Evolutionary conservation across 2,888 invertebrate species (phyloP).

Genomic region (Ectobius pallidus): DNA sequence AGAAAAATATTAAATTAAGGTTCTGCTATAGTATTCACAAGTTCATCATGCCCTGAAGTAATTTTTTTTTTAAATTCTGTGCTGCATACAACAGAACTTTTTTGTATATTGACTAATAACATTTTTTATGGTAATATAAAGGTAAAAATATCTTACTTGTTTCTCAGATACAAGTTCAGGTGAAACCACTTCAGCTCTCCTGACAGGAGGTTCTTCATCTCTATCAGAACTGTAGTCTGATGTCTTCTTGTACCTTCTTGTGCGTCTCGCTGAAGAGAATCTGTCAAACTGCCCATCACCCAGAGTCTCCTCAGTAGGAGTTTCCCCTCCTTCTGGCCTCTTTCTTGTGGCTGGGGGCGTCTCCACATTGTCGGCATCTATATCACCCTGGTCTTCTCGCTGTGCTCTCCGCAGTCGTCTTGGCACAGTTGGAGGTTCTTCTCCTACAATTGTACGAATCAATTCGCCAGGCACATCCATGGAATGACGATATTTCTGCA

Average conservation of each 20-base stretch:
- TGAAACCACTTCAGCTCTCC: constrained; percentile 52
- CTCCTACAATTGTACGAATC: constrained; percentile 49
- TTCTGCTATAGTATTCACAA: too few relatives aligned
- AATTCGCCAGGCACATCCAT: constrained; percentile 42
- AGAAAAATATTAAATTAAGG: too few relatives aligned
- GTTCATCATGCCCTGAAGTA: too few relatives aligned
- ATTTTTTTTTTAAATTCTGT: too few relatives aligned
- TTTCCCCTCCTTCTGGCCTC: constrained; percentile 53
- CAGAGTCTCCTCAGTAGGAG: constrained; percentile 38
- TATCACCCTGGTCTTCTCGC: constrained; percentile 57
- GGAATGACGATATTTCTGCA: constrained; percentile 43
- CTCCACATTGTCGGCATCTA: constrained; percentile 90
- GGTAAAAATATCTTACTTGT: too few relatives aligned
- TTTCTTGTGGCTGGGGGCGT: constrained; percentile 84
- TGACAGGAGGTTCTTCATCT: constrained; percentile 55
- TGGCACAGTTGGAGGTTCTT: constrained; percentile 50
- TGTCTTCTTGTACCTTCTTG: constrained; percentile 74
- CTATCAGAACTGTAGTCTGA: constrained; percentile 51
- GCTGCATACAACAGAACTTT: too few relatives aligned
- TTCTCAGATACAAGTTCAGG: constrained; percentile 59
- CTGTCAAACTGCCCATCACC: constrained; percentile 78
- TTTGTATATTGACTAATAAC: too few relatives aligned
- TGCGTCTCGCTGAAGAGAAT: constrained; percentile 80
- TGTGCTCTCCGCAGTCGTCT: constrained; percentile 44
- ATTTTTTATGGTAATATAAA: too few relatives aligned